phyloP scores from a whole-genome alignment of 2,113 vertebrate species.

The Meles meles region DNA sequence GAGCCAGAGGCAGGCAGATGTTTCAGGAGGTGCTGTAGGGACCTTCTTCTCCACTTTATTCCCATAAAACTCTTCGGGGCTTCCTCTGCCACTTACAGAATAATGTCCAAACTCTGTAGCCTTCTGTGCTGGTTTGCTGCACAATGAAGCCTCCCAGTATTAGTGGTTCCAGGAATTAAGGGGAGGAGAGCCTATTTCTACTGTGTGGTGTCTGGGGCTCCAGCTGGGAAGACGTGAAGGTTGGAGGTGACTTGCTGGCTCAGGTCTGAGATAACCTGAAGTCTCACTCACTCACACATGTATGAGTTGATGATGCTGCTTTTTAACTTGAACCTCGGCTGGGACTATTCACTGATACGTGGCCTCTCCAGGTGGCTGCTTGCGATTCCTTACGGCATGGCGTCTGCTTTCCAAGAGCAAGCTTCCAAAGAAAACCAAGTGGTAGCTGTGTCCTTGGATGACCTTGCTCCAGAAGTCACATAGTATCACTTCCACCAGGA shows the following conservation, averaged over 20 bases:
- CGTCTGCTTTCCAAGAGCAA: neutral
- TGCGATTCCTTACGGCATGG: neutral
- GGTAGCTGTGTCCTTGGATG: neutral
- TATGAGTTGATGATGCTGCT: neutral
- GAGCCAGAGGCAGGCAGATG: neutral
- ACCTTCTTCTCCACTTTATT: too few relatives aligned
- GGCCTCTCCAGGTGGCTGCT: neutral
- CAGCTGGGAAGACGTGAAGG: neutral
- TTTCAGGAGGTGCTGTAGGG: rapidly evolving
- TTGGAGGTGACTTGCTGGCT: neutral
- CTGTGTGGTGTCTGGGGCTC: neutral
- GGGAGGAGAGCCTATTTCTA: neutral
- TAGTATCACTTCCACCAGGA: neutral
- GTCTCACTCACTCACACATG: neutral
- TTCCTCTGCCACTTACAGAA: neutral
- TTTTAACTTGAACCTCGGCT: too few relatives aligned
- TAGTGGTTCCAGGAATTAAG: neutral
- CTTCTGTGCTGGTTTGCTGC: neutral
- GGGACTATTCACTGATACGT: too few relatives aligned
- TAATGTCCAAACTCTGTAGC: neutral
- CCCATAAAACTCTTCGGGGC: neutral
- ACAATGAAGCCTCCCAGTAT: neutral
- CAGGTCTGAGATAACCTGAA: neutral
- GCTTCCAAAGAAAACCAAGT: neutral
- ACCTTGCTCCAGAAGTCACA: neutral